Evolutionary conservation across 2,888 invertebrate genomes (phyloP), one percentile per base, ranked within the genome.

Genomic region (Teinopalpus imperialis): DNA sequence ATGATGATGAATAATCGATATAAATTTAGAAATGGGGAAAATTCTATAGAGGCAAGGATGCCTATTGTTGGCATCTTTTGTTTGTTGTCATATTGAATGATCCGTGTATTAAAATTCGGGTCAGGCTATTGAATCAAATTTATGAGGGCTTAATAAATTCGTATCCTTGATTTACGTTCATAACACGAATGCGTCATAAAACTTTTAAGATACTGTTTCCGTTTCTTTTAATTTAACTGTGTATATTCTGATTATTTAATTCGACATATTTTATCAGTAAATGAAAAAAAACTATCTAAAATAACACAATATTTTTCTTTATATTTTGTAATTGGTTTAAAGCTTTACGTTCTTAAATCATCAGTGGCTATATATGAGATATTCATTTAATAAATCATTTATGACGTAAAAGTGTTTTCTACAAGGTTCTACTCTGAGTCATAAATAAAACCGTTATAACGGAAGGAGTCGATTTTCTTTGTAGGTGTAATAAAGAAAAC

Each of bases 71-170:
- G 66, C 60, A 59, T 66, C 81, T 75, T 77, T 83, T 83, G 81
- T 83, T 77, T 76, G 74, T 66, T 62, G 65, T 66, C 66, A 66
- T 74, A 72, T 74, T 73, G 67, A 68, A 73, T 68, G 73, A 76
- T 68, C 72, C 65, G 63, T 69, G 63, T 78, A 81, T 83, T 83
- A 75, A 82, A 81, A 82, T 82, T 80, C 72, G 74, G 81, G 82
- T 78, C 80, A 76, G 74, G 74, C 69, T 73, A 79, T 77, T 80
- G 81, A 81, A 81, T 79, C 68, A 76, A 81, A 83, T 83, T 83
- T 83, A 82, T 76, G 75, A 77, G 71, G 67, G 74, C 67, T 68
- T 71, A 71, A 71, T 61, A 69, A 70, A 74, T 69, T 69, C 69
- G 66, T 67, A 65, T 63, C 66, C 66, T 62, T 69, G 62, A 72